Conservation (phyloP, 1,140 invertebrate species). For the Drosophila neocordata region DNA sequence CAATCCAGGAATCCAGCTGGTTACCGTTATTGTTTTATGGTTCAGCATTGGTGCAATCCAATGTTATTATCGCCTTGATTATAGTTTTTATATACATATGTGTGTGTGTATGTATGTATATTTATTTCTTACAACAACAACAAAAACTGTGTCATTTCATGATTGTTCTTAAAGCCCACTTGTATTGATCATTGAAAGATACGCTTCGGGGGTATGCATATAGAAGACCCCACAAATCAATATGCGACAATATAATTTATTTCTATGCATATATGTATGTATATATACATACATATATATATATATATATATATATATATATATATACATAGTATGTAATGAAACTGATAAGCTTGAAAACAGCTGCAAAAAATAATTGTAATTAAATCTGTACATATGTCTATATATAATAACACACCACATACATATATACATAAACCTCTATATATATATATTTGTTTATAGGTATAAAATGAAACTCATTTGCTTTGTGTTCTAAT, state of each 20-base stretch:
- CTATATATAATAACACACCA: too few relatives aligned
- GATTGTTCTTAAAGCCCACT: background rate
- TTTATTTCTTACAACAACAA: background rate
- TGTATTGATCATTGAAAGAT: slow-evolving; percentile 3
- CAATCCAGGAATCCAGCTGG: background rate
- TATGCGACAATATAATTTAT: background rate
- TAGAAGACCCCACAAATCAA: background rate
- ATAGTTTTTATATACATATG: too few relatives aligned
- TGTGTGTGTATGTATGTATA: background rate
- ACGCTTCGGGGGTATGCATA: background rate
- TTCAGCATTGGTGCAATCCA: background rate
- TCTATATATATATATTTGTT: background rate
- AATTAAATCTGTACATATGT: slow-evolving; percentile 11
- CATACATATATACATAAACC: too few relatives aligned
- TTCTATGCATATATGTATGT: background rate
- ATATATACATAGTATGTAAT: background rate
- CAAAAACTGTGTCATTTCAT: slow-evolving; percentile 14
- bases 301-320: background rate
- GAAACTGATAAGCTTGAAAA: slow-evolving; percentile 9
- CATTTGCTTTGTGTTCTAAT: slow-evolving; percentile 52
- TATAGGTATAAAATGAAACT: slow-evolving; percentile 1
- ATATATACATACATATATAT: background rate
- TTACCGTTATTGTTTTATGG: background rate
- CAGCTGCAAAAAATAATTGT: slow-evolving; percentile 13
- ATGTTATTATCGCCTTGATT: slow-evolving; percentile 9